phyloP scores from a whole-genome alignment of 2,888 invertebrate genomes.

The Siphlonurus alternatus region DNA sequence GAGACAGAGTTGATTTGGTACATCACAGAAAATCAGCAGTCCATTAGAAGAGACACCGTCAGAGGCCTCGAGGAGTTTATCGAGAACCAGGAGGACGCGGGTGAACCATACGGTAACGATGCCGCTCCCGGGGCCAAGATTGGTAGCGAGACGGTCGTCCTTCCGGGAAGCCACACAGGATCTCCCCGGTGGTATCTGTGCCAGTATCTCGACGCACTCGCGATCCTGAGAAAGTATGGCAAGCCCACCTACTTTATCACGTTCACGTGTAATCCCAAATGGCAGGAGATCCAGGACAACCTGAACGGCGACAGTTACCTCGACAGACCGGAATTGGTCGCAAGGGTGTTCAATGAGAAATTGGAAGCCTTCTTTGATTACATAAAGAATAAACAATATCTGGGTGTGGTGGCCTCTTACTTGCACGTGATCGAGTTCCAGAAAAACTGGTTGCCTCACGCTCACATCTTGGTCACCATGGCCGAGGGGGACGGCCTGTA shows the following conservation, averaged over 20 bases:
- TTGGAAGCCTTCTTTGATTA: too few relatives aligned
- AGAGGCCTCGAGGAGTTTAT: too few relatives aligned
- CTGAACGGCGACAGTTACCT: slow-evolving; percentile 17
- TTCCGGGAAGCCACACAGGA: slow-evolving; percentile 22
- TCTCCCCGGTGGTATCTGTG: slow-evolving; percentile 22
- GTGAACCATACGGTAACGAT: too few relatives aligned
- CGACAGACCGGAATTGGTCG: slow-evolving; percentile 23
- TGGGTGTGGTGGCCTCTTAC: slow-evolving; percentile 14
- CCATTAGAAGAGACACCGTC: too few relatives aligned
- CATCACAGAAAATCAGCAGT: too few relatives aligned
- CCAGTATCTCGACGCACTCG: slow-evolving; percentile 26
- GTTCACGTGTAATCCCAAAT: slow-evolving; percentile 27
- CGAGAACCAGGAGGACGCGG: too few relatives aligned
- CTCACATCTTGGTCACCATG: slow-evolving; percentile 16
- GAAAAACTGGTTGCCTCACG: slow-evolving; percentile 19
- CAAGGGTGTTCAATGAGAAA: slow-evolving; percentile 21
- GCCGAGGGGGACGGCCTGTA: slow-evolving; percentile 16
- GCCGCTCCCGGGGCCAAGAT: too few relatives aligned
- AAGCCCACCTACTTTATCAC: slow-evolving; percentile 27
- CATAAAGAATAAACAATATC: too few relatives aligned
- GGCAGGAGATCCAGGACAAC: slow-evolving; percentile 23
- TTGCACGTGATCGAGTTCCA: slow-evolving; percentile 20
- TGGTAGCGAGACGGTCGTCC: slow-evolving; percentile 21
- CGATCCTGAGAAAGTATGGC: slow-evolving; percentile 25
- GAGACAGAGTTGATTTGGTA: too few relatives aligned